Evolutionary conservation across 2,888 invertebrate genomes (phyloP).

Genomic region (Parnassius orleans): DNA sequence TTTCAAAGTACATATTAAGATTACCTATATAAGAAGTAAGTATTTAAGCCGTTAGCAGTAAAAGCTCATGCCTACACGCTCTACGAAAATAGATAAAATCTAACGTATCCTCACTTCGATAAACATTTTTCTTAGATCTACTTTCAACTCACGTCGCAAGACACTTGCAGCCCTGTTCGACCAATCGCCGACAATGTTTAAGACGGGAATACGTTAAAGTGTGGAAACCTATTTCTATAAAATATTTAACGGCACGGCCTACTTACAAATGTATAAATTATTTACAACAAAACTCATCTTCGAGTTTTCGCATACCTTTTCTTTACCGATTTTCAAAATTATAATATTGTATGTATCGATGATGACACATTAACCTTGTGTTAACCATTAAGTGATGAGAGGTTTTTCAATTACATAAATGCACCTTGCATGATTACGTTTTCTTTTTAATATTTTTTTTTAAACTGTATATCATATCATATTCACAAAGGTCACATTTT

Average conservation of each 20-base stretch:
- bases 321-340: too few species aligned
- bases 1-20: too few species aligned
- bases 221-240: conserved; percentile 43
- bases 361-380: too few species aligned
- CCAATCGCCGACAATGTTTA: conserved; percentile 71
- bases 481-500: background rate
- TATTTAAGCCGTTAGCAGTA: background rate
- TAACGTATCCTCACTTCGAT: conserved; percentile 6
- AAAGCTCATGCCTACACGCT: background rate
- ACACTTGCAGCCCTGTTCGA: conserved; percentile 72
- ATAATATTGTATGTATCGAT: too few species aligned
- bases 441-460: too few species aligned
- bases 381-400: too few species aligned
- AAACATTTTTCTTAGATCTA: conserved; percentile 39
- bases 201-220: conserved; percentile 69
- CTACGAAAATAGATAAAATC: conserved; percentile 6
- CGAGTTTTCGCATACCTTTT: too few species aligned
- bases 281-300: background rate
- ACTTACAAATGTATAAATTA: conserved; percentile 12
- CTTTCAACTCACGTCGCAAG: conserved; percentile 62
- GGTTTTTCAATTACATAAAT: too few species aligned
- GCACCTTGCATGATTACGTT: too few species aligned
- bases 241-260: conserved; percentile 32
- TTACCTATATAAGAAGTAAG: too few species aligned
- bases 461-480: background rate